Base-by-base conservation (phyloP, 2,888 invertebrate species). In the Notodonta dromedarius region DNA sequence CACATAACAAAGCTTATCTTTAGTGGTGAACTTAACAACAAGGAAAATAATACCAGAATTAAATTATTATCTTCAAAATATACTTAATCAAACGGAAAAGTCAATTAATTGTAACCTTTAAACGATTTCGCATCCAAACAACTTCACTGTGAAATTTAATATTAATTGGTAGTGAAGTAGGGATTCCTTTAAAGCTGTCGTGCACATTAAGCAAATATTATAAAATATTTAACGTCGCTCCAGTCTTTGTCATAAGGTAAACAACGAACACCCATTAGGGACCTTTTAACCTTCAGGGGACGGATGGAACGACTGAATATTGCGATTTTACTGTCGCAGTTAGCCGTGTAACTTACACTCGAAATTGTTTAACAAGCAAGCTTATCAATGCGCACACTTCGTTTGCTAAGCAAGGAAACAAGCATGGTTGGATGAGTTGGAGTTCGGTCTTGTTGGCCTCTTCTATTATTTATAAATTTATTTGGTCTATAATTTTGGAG, bases 121-220 rank as follows among this genome's bases (percentile, higher is more conserved):
- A 46, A 46, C 4, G 13, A 46, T n/a, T 42, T 50, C 24, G 12
- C 6, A 61, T 54, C 58, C 66, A 58, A 63, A n/a, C 52, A 62
- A 60, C 63, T 8, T 7, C 35, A 59, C 60, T 59, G 58, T 32
- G 48, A 66, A 71, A 71, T 60, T 70, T 69, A 71, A 68, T 75
- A 77, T 77, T 75, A 71, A 74, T 75, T 71, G 73, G 64, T 51
- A 62, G 66, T 67, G 72, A 76, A 77, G 65, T 64, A 67, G 66
- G 72, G 69, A 72, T 77, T 72, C 63, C 65, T 70, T 70, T 69
- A 76, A 76, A 74, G 77, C 78, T 74, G 69, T 63, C 65, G 78
- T 76, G 75, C 76, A 74, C 77, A 83, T 82, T 82, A 81, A 64
- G 73, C 74, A 77, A 84, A 81, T 81, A 82, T 82, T 80, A 83